Conservation (phyloP, 2,113 vertebrate species). For the Sylvia atricapilla region DNA sequence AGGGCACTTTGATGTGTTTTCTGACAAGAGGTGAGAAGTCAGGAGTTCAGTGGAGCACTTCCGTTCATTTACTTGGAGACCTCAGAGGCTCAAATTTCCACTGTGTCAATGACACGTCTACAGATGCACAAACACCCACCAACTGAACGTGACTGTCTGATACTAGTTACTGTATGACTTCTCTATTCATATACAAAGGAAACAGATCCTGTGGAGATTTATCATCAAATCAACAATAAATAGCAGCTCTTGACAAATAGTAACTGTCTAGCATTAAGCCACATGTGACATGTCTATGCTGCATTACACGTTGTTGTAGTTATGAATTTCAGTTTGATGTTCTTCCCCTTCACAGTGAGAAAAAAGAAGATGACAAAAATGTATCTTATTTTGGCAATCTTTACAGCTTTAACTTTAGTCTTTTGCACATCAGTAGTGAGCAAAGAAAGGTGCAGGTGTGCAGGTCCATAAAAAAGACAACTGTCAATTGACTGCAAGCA, state of each 20-base stretch:
- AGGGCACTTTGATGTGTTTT: conserved; percentile 98
- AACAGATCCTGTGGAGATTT: neutral
- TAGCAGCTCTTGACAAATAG: neutral
- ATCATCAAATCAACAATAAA: neutral
- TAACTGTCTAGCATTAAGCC: neutral
- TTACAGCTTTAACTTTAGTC: neutral
- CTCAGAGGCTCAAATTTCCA: neutral
- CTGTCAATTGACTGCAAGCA: neutral
- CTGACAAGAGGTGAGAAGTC: conserved; percentile 62
- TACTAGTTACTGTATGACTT: neutral
- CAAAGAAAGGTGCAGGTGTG: neutral
- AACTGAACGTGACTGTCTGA: neutral
- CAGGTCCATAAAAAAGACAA: neutral
- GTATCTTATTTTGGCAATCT: neutral
- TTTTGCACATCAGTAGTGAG: neutral
- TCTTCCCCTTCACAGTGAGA: neutral
- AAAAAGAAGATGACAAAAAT: neutral
- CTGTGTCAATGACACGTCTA: neutral
- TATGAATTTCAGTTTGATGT: neutral
- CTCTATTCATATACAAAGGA: neutral
- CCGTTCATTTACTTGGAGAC: neutral
- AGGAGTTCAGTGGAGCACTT: neutral
- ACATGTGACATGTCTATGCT: neutral
- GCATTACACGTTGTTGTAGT: neutral
- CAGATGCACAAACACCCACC: neutral